Percentiles rank a stretch among this genome's conserved stretches.
Conservation (phyloP, 2,888 invertebrate species). For the Sinhomidia bicolor region DNA sequence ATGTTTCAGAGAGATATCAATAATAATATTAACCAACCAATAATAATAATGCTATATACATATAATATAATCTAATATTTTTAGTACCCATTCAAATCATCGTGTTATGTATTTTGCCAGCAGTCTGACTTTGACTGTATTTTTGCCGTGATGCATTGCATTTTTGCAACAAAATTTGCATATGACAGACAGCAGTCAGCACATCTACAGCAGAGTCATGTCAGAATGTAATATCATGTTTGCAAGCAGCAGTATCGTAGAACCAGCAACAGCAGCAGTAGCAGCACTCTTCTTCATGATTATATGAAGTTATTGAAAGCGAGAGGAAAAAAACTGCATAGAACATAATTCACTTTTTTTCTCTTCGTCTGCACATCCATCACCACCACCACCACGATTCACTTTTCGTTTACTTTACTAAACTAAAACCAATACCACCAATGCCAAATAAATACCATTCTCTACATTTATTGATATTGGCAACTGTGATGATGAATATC, state of each 20-base stretch:
- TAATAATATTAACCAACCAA: background rate
- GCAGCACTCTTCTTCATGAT: background rate
- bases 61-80: background rate
- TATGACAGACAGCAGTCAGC: conserved; percentile 40
- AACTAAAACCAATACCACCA: background rate
- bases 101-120: background rate
- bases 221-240: background rate
- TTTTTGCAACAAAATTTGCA: conserved; percentile 26
- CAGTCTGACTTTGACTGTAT: background rate
- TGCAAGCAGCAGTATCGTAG: background rate
- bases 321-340: conserved; percentile 30
- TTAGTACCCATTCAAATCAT: background rate
- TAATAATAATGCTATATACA: background rate
- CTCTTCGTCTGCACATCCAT: background rate
- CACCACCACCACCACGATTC: background rate
- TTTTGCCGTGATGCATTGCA: background rate
- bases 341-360: background rate
- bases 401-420: background rate
- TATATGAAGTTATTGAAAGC: conserved; percentile 9
- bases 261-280: too few species aligned
- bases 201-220: conserved; percentile 25
- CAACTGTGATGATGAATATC: background rate
- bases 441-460: background rate
- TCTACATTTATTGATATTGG: background rate
- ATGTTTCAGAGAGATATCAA: background rate